Evolutionary conservation across 2,113 vertebrate genomes (phyloP), one percentile per base, ranked within the genome.

Genomic region (Ciconia maguari): DNA sequence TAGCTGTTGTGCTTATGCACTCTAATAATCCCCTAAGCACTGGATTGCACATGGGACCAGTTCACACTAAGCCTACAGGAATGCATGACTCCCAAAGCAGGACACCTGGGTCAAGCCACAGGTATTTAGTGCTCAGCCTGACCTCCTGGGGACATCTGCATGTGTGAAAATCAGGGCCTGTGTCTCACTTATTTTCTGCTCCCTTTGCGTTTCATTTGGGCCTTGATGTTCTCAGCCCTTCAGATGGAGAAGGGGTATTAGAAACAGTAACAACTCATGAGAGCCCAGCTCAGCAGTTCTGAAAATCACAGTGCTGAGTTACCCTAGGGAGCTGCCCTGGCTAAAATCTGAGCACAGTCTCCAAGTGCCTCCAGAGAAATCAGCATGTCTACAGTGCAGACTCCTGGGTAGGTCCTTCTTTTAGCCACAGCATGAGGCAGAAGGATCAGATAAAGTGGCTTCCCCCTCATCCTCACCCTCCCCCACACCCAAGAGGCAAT

Each of bases 181-280:
- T 41, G 17, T 34, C 51, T 87, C 41, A 46, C 8, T 58, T 46
- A 17, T 78, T 89, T 89, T 84, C 42, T 24, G 8, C 9, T 76
- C 19, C 8, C 15, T 64, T 70, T 62, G n/a, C 4, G 49, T 42
- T 82, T 71, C 13, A 14, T 65, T 61, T 44, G 10, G 21, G 27
- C 32, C 42, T 41, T 62, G 30, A 57, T 25, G 8, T 52, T 77
- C 64, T 89, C 44, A 38, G 19, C 19, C 30, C 20, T 18, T 69
- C 36, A 41, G 10, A 36, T 16, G 11, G 15, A 87, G 38, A 77
- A 86, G 6, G 0, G 0, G 5, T 61, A 19, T 34, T 34, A 52
- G 11, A 54, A 88, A 70, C 0, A 1, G 11, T 38, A 61, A 18
- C 13, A 76, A 44, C 30, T 41, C n/a, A 34, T 44, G 26, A 58